Evolutionary conservation across 2,797 vertebrate genomes (phyloP), one percentile per base, ranked within the genome.

Genomic region (Discoglossus pictus): DNA sequence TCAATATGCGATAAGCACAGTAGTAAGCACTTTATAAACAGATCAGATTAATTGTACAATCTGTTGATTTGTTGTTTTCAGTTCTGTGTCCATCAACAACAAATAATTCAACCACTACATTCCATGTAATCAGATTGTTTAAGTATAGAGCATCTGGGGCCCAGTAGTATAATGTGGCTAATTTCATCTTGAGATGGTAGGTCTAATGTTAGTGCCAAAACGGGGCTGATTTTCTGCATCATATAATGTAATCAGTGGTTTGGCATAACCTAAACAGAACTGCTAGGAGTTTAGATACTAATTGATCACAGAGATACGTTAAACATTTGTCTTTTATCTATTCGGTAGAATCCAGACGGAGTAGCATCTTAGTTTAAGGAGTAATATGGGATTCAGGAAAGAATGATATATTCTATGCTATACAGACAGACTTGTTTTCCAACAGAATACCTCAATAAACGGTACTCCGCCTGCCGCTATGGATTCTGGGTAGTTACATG

Each of bases 161-260:
- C 24, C 35, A 12, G 16, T 17, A 36, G 27, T 63, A 18, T 42
- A 39, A 52, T 53, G 61, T 42, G 61, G 34, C 61, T 52, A 18
- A 43, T 52, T 39, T 52, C 25, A 53, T 50, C 47, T 40, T 52
- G 12, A 62, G 23, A 23, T 12, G 35, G 23, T 31, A 38, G 39
- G 12, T 35, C 16, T 53, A 23, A 13, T 44, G n/a, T 43, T 51
- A 43, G 25, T 43, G 61, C 48, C 61, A 64, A 42, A 40, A 20
- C 34, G 6, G 18, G 25, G 48, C 17, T 25, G 11, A 23, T 15
- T 20, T 42, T 53, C 50, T 43, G 48, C 15, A 12, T 53, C 4
- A 18, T 42, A 31, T 64, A 53, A 64, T 64, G 24, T 53, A 64
- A 64, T 64, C 23, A 64, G 24, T 34, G 7, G 13, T n/a, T 52